Evolutionary conservation across 2,113 vertebrate genomes (phyloP).

Genomic region (Pardalotus punctatus): DNA sequence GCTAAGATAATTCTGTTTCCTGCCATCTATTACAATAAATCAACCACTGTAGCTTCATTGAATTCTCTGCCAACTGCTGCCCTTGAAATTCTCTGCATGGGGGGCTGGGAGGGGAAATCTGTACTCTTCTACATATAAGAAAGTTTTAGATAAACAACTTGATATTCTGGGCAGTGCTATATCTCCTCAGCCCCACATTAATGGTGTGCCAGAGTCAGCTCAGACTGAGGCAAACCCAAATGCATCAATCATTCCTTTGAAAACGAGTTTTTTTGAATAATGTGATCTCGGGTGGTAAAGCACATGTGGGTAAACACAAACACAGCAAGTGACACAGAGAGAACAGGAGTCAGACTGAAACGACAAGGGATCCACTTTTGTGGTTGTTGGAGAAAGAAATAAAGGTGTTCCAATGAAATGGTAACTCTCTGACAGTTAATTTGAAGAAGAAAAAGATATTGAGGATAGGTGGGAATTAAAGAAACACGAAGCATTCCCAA

Average conservation of each 20-base stretch:
- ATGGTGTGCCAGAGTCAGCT: background rate
- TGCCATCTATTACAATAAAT: constrained; percentile 48
- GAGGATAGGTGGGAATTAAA: background rate
- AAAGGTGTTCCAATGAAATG: background rate
- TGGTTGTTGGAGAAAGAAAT: background rate
- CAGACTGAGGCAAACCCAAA: background rate
- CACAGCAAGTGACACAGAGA: background rate
- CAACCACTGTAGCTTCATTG: background rate
- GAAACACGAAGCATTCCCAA: background rate
- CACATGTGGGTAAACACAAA: background rate
- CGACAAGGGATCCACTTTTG: background rate
- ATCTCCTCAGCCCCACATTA: background rate
- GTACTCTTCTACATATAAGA: background rate
- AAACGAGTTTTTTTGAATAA: background rate
- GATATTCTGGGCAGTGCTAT: background rate
- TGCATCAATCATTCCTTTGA: background rate
- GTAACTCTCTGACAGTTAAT: background rate
- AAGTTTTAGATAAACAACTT: background rate
- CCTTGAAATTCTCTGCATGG: constrained; percentile 2
- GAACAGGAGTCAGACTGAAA: background rate
- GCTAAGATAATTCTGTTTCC: constrained; percentile 47
- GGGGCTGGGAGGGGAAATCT: background rate
- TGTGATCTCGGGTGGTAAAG: background rate
- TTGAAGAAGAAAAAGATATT: background rate
- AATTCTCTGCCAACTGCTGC: constrained; percentile 4